These are phyloP conservation scores for Hoplias malabaricus DNA, from an alignment of 2,113 vertebrate genomes.

Conservation along the genomic window DNA sequence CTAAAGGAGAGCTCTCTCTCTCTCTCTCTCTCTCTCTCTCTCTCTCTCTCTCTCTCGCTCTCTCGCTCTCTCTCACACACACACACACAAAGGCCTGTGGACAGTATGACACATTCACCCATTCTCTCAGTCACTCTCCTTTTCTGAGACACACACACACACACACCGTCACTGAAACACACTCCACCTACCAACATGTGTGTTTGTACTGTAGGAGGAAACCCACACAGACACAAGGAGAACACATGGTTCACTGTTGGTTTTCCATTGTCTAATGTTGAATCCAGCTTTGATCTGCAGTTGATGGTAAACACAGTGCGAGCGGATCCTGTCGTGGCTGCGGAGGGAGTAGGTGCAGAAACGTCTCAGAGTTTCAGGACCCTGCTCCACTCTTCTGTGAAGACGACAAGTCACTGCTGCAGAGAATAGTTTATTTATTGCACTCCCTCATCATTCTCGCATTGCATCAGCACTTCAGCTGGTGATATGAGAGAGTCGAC, in stretches of 20 bases:
- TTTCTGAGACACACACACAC: too few species aligned
- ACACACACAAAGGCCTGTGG: too few species aligned
- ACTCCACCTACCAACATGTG: background rate
- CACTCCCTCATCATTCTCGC: background rate
- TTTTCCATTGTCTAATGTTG: too few species aligned
- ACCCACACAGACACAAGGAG: too few species aligned
- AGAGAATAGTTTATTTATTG: conserved; percentile 1
- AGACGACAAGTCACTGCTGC: background rate
- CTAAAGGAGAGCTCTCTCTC: too few species aligned
- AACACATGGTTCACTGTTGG: too few species aligned
- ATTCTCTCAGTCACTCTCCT: too few species aligned
- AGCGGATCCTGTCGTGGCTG: background rate
- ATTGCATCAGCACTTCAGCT: background rate
- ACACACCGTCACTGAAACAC: background rate
- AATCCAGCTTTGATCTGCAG: background rate
- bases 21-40: too few species aligned
- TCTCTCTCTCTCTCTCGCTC: too few species aligned
- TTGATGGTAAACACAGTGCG: background rate
- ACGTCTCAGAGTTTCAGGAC: background rate
- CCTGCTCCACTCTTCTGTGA: background rate
- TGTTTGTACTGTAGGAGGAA: too few species aligned
- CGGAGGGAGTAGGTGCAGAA: background rate
- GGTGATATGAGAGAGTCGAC: background rate
- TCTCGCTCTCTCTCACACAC: too few species aligned
- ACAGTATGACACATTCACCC: too few species aligned